Percentiles rank a stretch among this genome's conserved stretches.
Evolutionary conservation across 2,113 vertebrate genomes (phyloP).

Genomic region (Crotalus helleri): DNA sequence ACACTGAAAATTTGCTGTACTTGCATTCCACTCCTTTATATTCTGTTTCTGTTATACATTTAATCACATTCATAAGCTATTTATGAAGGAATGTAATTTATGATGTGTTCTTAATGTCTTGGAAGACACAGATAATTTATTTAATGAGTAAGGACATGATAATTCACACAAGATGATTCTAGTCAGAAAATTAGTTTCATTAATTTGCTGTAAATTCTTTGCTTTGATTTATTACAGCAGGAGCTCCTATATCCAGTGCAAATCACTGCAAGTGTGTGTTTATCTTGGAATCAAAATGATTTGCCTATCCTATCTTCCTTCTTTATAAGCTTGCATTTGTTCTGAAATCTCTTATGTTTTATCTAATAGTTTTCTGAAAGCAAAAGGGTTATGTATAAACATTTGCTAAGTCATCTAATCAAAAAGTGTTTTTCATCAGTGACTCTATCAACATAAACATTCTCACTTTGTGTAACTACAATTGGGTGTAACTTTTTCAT

Average conservation of each 20-base stretch:
- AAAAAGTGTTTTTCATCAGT: background rate
- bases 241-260: conserved; percentile 41
- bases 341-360: background rate
- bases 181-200: conserved; percentile 76
- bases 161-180: conserved; percentile 70
- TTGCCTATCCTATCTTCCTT: background rate
- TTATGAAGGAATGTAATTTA: conserved; percentile 74
- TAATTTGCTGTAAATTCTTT: conserved; percentile 69
- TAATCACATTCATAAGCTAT: conserved; percentile 65
- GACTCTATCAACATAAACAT: background rate
- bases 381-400: background rate
- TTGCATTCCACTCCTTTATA: conserved; percentile 18
- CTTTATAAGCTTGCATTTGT: background rate
- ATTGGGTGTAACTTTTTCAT: background rate
- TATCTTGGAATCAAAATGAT: background rate
- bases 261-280: conserved; percentile 32
- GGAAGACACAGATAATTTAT: conserved; percentile 76
- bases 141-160: conserved; percentile 74
- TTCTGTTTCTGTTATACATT: conserved; percentile 38
- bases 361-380: background rate
- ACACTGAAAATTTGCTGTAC: background rate
- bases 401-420: background rate
- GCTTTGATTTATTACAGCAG: conserved; percentile 64
- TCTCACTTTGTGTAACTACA: background rate
- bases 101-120: conserved; percentile 69